Evolutionary conservation across 2,888 invertebrate species (phyloP), one percentile per base, ranked within the genome.

Genomic region (Himalopsyche tibetana): DNA sequence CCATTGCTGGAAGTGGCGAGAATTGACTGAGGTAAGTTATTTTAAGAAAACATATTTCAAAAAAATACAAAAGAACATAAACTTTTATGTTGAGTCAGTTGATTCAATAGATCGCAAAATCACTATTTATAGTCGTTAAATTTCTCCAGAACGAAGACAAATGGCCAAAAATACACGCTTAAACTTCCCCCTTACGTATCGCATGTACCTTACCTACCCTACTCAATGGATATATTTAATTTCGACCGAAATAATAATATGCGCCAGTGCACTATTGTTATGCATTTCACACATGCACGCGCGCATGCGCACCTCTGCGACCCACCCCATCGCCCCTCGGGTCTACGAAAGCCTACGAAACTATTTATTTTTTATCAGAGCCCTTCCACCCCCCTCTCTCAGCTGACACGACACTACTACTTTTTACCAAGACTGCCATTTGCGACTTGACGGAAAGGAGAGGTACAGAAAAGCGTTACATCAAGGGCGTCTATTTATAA

Each of bases 231-330:
- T 55, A 80, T 86, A 86, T 88, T 88, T 88, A 88, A 87, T 88
- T 87, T 87, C 86, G 82, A 81, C 12, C 80, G 74, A 84, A 82
- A 87, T 88, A 88, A 88, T 88, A 87, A 82, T 86, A 88, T 88
- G 88, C 88, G 87, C 87, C 87, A 82, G 86, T 87, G 87, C 88
- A 86, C 88, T 82, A 86, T 86, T 85, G 88, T 88, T 83, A 55
- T 55, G 84, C 63, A 63, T 84, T 84, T 86, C 87, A 86, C 88
- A 84, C 84, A 55, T 83, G 86, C 85, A 82, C 86, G 88, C 86
- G 84, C 85, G 85, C 84, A 55, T 81, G 82, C 82, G 85, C 79
- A 56, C 42, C 38, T 55, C 83, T 36, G 51, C 79, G 42, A 51
- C 79, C 80, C 80, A 69, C 51, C 28, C 84, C 69, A 81, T 85